These are phyloP conservation scores for Hafferia zeledoni DNA, from an alignment of 2,797 vertebrate species.

Conservation along the genomic window DNA sequence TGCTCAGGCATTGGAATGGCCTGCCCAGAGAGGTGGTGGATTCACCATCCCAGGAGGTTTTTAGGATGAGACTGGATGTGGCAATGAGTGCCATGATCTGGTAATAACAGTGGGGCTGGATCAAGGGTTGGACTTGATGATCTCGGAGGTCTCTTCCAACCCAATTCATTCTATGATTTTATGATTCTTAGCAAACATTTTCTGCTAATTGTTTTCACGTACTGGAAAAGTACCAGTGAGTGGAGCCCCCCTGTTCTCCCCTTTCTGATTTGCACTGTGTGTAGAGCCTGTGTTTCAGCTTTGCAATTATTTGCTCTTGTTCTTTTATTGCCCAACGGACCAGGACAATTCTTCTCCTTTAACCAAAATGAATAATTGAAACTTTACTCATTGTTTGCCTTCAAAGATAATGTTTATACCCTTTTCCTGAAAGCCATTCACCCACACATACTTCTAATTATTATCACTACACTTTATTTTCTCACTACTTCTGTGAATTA, in stretches of 20 bases:
- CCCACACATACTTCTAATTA: not conserved
- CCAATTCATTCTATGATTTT: no score
- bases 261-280: not conserved
- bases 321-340: not conserved
- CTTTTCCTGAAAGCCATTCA: not conserved
- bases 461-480: not conserved
- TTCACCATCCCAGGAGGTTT: no score
- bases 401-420: not conserved
- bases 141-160: no score
- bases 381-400: not conserved
- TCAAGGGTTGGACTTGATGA: no score
- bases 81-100: no score
- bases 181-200: not conserved
- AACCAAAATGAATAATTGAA: not conserved
- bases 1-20: no score
- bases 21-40: no score
- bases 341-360: not conserved
- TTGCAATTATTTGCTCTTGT: not conserved
- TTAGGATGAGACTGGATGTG: no score
- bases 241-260: fast-evolving
- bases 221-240: not conserved
- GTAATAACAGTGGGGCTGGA: no score
- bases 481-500: not conserved
- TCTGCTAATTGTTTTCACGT: not conserved
- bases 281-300: not conserved